phyloP scores from a whole-genome alignment of 2,888 invertebrate species.

The Drosophila bunnanda region DNA sequence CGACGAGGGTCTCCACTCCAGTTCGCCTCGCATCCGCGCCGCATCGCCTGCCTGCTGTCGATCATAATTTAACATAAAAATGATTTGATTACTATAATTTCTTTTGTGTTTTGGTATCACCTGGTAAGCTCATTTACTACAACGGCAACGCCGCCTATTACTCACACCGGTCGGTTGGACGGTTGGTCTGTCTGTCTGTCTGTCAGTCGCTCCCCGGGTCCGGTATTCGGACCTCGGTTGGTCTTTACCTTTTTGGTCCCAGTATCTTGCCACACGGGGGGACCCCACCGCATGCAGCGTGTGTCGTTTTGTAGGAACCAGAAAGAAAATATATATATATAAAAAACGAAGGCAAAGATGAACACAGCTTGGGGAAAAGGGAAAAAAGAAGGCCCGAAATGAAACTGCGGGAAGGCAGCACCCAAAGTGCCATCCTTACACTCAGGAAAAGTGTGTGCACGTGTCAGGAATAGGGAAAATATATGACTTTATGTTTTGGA shows the following conservation, averaged over 20 bases:
- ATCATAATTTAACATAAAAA: constrained; percentile 81
- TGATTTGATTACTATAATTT: constrained; percentile 80
- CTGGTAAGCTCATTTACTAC: constrained; percentile 82
- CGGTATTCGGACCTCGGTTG: constrained; percentile 23
- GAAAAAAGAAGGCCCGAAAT: constrained; percentile 17
- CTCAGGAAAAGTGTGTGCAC: background rate
- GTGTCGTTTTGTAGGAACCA: constrained; percentile 73
- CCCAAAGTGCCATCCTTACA: constrained; percentile 32
- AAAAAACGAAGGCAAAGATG: constrained; percentile 39
- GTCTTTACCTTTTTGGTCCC: constrained; percentile 35
- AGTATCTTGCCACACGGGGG: constrained; percentile 33
- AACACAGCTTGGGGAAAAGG: constrained; percentile 42
- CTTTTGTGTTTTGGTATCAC: constrained; percentile 81
- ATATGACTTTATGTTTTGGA: background rate
- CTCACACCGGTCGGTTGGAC: constrained; percentile 79
- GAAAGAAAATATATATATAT: constrained; percentile 25
- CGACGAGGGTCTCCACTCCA: background rate
- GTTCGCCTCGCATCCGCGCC: constrained; percentile 4
- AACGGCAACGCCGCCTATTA: constrained; percentile 82
- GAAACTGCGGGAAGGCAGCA: constrained; percentile 65
- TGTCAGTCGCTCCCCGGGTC: constrained; percentile 4
- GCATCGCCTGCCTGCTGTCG: constrained; percentile 77
- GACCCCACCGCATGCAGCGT: constrained; percentile 80
- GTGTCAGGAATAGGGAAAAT: background rate
- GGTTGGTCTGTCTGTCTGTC: too few species aligned